phyloP scores from a whole-genome alignment of 2,113 vertebrate species.

The Ammospiza nelsoni region DNA sequence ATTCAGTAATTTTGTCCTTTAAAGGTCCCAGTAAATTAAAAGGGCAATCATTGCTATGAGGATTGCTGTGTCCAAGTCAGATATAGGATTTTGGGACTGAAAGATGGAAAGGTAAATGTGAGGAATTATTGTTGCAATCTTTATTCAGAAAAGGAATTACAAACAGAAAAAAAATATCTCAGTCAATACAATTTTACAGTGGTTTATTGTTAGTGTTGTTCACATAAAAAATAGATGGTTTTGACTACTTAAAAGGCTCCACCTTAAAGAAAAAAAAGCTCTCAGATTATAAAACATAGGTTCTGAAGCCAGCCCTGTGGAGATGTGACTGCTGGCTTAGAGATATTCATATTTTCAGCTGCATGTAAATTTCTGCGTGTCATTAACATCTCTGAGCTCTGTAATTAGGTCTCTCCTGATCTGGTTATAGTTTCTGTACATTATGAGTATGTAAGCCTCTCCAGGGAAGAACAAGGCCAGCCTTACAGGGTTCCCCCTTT shows the following conservation, averaged over 20 bases:
- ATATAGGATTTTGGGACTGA: background rate
- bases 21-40: conserved; percentile 45
- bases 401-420: conserved; percentile 82
- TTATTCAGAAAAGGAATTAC: background rate
- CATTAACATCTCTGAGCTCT: conserved; percentile 81
- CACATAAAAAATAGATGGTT: background rate
- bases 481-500: conserved; percentile 56
- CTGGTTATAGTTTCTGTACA: conserved; percentile 73
- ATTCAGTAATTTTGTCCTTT: conserved; percentile 21
- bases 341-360: conserved; percentile 77
- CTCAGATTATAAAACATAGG: conserved; percentile 60
- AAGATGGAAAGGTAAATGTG: background rate
- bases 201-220: conserved; percentile 24
- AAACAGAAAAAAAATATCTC: background rate
- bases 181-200: background rate
- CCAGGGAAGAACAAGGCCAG: conserved; percentile 55
- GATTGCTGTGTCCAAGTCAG: background rate
- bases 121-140: background rate
- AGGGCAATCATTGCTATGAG: background rate
- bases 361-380: conserved; percentile 81
- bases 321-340: conserved; percentile 68
- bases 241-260: conserved; percentile 11
- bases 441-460: conserved; percentile 51
- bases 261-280: conserved; percentile 33
- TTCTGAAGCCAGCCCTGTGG: conserved; percentile 74